phyloP scores from a whole-genome alignment of 2,113 vertebrate genomes.

The Ptyas mucosa region DNA sequence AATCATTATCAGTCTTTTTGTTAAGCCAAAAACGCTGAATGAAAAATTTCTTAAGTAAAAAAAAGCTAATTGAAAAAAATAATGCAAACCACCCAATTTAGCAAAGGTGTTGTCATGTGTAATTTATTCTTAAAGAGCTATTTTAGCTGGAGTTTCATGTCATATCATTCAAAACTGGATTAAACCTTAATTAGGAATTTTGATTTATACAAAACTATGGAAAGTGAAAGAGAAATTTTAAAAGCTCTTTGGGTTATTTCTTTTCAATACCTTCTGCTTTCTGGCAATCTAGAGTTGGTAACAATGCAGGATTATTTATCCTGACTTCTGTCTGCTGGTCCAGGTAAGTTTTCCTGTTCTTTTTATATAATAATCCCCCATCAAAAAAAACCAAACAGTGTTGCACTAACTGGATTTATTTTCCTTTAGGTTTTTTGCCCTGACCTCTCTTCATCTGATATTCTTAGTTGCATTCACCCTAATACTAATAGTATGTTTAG shows the following conservation, averaged over 20 bases:
- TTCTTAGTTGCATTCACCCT: constrained; percentile 81
- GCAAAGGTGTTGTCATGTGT: neutral
- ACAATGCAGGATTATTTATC: neutral
- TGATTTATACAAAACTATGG: neutral
- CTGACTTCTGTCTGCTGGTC: neutral
- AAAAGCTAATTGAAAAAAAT: neutral
- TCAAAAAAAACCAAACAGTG: neutral
- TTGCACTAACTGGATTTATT: constrained; percentile 18
- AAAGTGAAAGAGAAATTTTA: neutral
- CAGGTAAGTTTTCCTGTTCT: neutral
- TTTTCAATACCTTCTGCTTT: neutral
- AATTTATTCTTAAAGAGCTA: neutral
- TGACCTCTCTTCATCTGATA: constrained; percentile 86
- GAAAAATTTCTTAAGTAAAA: neutral
- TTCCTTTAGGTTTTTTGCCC: constrained; percentile 82
- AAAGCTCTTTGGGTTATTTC: neutral
- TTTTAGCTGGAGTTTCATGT: neutral
- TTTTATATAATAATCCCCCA: neutral
- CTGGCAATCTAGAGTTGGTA: neutral
- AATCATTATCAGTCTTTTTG: neutral
- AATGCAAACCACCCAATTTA: neutral
- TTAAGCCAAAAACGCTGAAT: neutral
- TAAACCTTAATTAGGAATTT: neutral
- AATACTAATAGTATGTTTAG: constrained; percentile 78
- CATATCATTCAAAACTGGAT: neutral